Base-by-base conservation (phyloP, 2,113 vertebrate species). In the Suricata suricatta region DNA sequence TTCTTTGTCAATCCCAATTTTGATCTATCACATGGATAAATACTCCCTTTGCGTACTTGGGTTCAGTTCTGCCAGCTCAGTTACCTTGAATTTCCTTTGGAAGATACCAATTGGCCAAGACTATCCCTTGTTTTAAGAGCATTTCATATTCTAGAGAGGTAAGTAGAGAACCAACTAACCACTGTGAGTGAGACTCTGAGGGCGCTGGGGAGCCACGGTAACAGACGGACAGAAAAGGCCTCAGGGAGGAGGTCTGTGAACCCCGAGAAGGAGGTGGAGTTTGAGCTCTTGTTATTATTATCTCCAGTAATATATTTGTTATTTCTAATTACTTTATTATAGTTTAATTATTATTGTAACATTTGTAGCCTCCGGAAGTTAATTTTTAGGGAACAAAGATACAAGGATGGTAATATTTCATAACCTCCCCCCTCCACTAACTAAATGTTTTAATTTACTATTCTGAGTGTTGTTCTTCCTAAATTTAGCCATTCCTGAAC, bases 331-430 rank as follows among this genome's bases (percentile, higher is more conserved):
- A 85, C 66, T 97, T 90, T 83, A 93, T 88, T 90, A 72, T 0
- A 19, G 17, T 23, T 92, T 96, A 92, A 94, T 95, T 85, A 90
- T 52, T 54, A 63, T 35, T 74, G 15, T 80, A 60, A 74, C 68
- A 80, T 35, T 64, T 90, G 5, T 23, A 33, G 64, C 79, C 69
- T 88, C 64, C 71, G 35, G 52, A 52, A 35, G 88, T 64, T 80
- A 93, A 93, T 96, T 96, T 95, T 96, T 81, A 95, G 63, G 82
- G 91, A 87, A 83, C 86, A 83, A 95, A 93, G 74, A 92, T 7
- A 88, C 5, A 66, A 91, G 31, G 27, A 80, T 12, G 38, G 44
- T 38, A 69, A 69, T 27, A 72, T 44, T 80, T 96, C 44, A 54
- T 38, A 87, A 85, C 35, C 38, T 84, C 27, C 27, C 14, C 72